Evolutionary conservation across 1,140 invertebrate species (phyloP).

Genomic region (Trialeurodes vaporariorum): DNA sequence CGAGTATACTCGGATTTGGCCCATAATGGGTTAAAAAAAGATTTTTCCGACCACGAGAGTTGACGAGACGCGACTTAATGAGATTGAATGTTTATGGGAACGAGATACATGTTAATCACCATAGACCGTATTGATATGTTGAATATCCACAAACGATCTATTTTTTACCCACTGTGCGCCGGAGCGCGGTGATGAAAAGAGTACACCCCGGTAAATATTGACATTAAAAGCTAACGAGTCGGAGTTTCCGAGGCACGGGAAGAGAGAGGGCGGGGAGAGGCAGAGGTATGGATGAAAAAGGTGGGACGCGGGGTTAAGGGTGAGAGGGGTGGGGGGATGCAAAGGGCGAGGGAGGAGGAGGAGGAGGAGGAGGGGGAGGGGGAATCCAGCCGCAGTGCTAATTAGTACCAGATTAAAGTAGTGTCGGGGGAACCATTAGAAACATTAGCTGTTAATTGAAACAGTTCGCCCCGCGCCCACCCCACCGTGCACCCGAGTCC

Average conservation of each 20-base stretch:
- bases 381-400: not conserved
- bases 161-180: too few relatives aligned
- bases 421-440: not conserved
- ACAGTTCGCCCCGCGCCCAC: not conserved
- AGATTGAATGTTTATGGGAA: too few relatives aligned
- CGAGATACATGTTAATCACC: too few relatives aligned
- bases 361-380: not conserved
- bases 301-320: not conserved
- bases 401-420: conserved; percentile 1
- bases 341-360: too few relatives aligned
- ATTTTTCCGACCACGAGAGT: too few relatives aligned
- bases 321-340: not conserved
- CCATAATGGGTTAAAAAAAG: too few relatives aligned
- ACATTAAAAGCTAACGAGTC: not conserved
- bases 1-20: too few relatives aligned
- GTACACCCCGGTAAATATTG: not conserved
- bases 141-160: too few relatives aligned
- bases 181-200: not conserved
- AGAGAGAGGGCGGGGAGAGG: too few relatives aligned
- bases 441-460: conserved; percentile 1
- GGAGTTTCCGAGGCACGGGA: not conserved
- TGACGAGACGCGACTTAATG: too few relatives aligned
- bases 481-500: too few relatives aligned
- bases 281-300: not conserved
- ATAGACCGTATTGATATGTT: too few relatives aligned